Evolutionary conservation across 2,113 vertebrate species (phyloP).

Genomic region (Eupsittula cactorum): DNA sequence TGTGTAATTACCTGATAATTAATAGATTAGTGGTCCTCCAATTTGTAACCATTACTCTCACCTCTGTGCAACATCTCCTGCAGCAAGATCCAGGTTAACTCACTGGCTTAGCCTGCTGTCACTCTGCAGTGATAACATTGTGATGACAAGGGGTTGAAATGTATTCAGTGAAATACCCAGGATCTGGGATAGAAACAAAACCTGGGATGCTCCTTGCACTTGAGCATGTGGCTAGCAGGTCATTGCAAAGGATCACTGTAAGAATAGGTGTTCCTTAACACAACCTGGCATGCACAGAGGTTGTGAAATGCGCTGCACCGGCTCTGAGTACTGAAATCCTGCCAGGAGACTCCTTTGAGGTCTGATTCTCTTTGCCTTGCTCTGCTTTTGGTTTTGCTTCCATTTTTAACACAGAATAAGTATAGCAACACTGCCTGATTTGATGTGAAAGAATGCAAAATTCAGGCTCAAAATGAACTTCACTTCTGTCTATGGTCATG

Average conservation of each 20-base stretch:
- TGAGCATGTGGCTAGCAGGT: background rate
- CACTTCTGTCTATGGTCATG: background rate
- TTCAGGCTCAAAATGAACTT: background rate
- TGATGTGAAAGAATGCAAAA: background rate
- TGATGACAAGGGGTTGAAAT: background rate
- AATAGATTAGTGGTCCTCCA: background rate
- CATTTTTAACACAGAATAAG: background rate
- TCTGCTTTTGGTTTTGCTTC: background rate
- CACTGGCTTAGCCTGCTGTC: background rate
- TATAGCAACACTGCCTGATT: background rate
- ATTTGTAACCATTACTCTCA: background rate
- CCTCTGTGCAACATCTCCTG: background rate
- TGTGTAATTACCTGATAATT: background rate
- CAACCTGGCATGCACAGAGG: background rate
- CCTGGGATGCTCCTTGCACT: background rate
- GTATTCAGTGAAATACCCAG: background rate
- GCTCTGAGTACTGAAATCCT: rapidly evolving
- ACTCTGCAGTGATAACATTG: rapidly evolving
- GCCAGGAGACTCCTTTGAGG: background rate
- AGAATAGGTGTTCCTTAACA: background rate
- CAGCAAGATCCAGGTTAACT: background rate
- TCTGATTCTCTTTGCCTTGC: background rate
- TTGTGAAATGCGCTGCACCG: background rate
- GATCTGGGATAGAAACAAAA: background rate
- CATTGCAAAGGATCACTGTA: rapidly evolving